A percentile compares a stretch with the other conserved stretches of the same genome.
These are phyloP conservation scores for Danio tinwini DNA, from an alignment of 2,797 vertebrate genomes.

Conservation along the genomic window DNA sequence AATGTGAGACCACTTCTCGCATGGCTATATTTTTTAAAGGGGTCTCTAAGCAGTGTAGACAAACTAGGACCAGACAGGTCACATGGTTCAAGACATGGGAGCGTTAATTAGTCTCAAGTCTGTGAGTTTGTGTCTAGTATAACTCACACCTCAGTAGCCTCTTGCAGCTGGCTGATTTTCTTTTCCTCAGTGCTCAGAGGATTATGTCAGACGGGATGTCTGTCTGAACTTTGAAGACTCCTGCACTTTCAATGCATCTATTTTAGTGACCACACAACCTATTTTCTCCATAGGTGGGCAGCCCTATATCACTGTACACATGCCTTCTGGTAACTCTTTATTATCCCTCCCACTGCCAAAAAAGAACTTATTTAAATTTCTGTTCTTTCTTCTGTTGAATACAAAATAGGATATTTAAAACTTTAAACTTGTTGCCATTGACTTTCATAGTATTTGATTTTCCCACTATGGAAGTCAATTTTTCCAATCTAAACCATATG, in stretches of 20 bases:
- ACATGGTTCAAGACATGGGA: constrained; percentile 54
- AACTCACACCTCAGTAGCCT: constrained; percentile 27
- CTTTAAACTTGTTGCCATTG: no score
- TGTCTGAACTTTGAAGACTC: constrained; percentile 5
- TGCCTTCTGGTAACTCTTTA: neutral
- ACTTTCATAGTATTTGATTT: no score
- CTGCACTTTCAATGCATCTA: neutral
- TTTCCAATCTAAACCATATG: no score
- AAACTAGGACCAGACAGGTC: constrained; percentile 58
- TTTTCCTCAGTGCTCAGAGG: neutral
- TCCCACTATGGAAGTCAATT: no score
- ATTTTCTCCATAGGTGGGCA: neutral
- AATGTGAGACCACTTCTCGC: neutral
- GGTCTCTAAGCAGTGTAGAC: constrained; percentile 59
- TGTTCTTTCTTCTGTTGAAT: no score
- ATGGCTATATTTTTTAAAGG: constrained; percentile 55
- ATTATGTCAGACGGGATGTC: neutral
- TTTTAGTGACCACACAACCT: constrained; percentile 3
- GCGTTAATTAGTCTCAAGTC: constrained; percentile 54
- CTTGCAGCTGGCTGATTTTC: constrained; percentile 29
- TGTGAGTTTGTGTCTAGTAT: constrained; percentile 30
- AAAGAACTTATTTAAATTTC: no score
- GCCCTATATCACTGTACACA: neutral
- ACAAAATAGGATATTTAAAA: no score
- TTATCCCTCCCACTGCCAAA: neutral